Percentiles rank a stretch among this genome's conserved stretches.
Conservation (phyloP, 2,888 invertebrate species). For the Homarus gammarus region DNA sequence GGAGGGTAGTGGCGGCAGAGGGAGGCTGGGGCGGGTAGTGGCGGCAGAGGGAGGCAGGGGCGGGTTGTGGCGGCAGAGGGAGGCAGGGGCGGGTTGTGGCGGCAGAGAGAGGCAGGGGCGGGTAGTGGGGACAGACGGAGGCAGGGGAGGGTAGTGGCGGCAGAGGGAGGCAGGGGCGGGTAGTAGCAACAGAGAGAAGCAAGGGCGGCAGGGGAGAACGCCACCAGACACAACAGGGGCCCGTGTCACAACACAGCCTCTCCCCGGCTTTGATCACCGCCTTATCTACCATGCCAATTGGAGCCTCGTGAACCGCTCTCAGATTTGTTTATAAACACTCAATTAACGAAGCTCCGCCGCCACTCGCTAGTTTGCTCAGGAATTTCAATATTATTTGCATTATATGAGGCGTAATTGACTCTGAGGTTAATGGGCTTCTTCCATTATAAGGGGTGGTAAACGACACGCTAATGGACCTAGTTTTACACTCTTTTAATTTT, state of each 20-base stretch:
- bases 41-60: neutral
- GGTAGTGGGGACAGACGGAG: neutral
- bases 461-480: neutral
- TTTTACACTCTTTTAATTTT: neutral
- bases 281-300: conserved; percentile 60
- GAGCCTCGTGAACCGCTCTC: conserved; percentile 64
- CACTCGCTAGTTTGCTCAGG: conserved; percentile 52
- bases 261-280: conserved; percentile 52
- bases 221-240: conserved; percentile 33
- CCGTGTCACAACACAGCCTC: conserved; percentile 59
- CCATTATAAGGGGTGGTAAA: conserved; percentile 39
- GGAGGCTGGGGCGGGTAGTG: too few species aligned
- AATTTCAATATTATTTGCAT: conserved; percentile 55
- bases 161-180: neutral
- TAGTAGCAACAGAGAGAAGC: neutral
- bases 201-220: neutral
- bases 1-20: too few species aligned
- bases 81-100: too few species aligned
- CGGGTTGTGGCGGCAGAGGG: too few species aligned
- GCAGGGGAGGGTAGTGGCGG: neutral
- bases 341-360: conserved; percentile 56
- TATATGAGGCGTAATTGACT: conserved; percentile 38
- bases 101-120: too few species aligned
- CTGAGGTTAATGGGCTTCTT: conserved; percentile 52
- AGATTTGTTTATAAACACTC: conserved; percentile 70